Base-by-base conservation (phyloP, 2,888 invertebrate species). In the Meliscaeva auricollis region DNA sequence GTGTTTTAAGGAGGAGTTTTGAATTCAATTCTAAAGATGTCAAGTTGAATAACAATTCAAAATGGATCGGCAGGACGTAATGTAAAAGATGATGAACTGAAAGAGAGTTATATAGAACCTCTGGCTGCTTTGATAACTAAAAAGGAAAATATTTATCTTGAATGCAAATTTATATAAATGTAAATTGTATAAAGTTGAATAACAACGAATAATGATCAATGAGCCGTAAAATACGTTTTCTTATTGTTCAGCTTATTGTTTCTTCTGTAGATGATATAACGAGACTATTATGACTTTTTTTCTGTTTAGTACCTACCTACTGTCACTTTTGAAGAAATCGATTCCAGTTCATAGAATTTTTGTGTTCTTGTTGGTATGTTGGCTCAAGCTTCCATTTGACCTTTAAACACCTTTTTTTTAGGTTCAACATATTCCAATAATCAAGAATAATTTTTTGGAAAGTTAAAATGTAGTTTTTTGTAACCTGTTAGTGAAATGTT, bases 41-140 rank as follows among this genome's bases (percentile, higher is more conserved):
- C 81, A 81, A 70, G 76, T 66, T 64, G 76, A 76, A 76, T 81
- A 66, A 81, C 64, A 76, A 81, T 76, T 64, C 44, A 41, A 50
- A 73, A 32, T 66, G 35, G 20, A 48, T 48, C 20, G 66, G 35
- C 30, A 64, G 46, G 15, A 44, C 17, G 9, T 13, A 41, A 17
- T 38, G 13, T 38, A 9, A 38, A 7, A 11, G 9, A 11, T 9
- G 38, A 38, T n/a, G n/a, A n/a, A n/a, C n/a, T n/a, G n/a, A 38
- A 38, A 13, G 38, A 46, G 44, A 26, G 41, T 30, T 44, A 17
- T 26, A 38, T 3, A 38, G 38, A 9, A 8, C 35, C 11, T 2
- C 9, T 9, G n/a, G 38, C 11, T 44, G 44, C n/a, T 62, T 30
- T 44, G 62, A 62, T 46, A 46, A 62, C 46, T 35, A 46, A 46